Conservation (phyloP, 2,888 invertebrate species). For the Gasteruption jaculator region DNA sequence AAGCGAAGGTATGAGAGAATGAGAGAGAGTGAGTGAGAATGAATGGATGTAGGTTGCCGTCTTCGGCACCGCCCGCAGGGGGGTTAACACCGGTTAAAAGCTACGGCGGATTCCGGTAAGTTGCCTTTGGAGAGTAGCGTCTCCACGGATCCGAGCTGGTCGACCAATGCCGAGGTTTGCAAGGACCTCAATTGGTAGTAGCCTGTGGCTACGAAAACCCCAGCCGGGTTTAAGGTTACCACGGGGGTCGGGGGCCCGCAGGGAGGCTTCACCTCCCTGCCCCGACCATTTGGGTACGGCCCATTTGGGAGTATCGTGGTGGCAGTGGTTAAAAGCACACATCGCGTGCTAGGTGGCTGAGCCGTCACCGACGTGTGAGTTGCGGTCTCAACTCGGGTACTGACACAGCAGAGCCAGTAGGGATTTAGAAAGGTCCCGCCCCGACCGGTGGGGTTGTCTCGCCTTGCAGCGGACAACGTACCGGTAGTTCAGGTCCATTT, state of each 20-base stretch:
- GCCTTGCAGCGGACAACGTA: background rate
- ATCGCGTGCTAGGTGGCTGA: conserved; percentile 2
- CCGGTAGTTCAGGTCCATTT: background rate
- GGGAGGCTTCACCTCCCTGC: background rate
- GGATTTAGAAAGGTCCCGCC: conserved; percentile 3
- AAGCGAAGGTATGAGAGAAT: too few species aligned
- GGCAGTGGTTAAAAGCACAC: conserved; percentile 8
- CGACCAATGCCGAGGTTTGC: background rate
- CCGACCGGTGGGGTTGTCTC: background rate
- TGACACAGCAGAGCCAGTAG: conserved; percentile 5
- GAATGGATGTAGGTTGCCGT: background rate
- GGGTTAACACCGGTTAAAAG: background rate
- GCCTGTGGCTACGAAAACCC: background rate
- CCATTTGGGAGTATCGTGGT: too few species aligned
- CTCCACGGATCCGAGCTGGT: conserved; percentile 4
- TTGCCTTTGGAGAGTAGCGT: conserved; percentile 1
- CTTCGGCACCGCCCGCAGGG: background rate
- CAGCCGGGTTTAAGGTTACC: conserved; percentile 1
- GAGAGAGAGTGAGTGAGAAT: background rate
- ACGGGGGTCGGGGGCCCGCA: conserved; percentile 3
- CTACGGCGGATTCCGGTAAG: too few species aligned
- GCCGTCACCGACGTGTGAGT: conserved; percentile 1
- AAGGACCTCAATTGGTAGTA: background rate
- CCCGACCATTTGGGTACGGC: background rate
- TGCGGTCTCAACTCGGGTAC: conserved; percentile 8